phyloP scores from a whole-genome alignment of 2,113 vertebrate genomes.

The Ondatra zibethicus region DNA sequence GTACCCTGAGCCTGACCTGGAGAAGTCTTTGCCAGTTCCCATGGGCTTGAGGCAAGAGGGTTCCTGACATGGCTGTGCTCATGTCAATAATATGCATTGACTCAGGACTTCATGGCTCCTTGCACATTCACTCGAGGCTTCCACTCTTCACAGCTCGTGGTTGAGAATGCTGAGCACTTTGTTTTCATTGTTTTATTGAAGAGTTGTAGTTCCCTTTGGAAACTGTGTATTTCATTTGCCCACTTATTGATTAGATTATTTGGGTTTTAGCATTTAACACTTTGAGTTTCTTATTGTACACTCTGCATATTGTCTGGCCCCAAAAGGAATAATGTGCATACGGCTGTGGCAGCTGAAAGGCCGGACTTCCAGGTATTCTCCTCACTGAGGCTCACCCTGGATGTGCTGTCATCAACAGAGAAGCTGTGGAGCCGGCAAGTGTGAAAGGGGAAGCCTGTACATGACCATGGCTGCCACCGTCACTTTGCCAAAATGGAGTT shows the following conservation, averaged over 20 bases:
- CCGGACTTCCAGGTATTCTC: neutral
- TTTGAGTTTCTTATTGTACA: neutral
- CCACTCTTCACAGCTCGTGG: neutral
- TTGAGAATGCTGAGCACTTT: neutral
- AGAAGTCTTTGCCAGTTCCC: neutral
- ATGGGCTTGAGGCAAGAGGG: neutral
- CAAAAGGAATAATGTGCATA: neutral
- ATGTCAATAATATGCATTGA: neutral
- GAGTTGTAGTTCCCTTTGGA: neutral
- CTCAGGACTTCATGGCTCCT: neutral
- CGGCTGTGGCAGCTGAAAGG: neutral
- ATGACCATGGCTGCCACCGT: neutral
- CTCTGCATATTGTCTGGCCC: neutral
- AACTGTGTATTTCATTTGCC: neutral
- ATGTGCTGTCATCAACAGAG: too few species aligned
- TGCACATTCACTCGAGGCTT: neutral
- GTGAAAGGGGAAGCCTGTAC: neutral
- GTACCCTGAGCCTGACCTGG: neutral
- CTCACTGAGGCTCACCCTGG: neutral
- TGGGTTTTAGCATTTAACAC: neutral
- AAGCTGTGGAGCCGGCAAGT: accelerated
- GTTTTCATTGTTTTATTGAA: neutral
- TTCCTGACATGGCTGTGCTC: neutral
- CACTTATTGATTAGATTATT: neutral
- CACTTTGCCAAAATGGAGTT: neutral